phyloP scores from a whole-genome alignment of 2,113 vertebrate species.

The Zapornia atra region DNA sequence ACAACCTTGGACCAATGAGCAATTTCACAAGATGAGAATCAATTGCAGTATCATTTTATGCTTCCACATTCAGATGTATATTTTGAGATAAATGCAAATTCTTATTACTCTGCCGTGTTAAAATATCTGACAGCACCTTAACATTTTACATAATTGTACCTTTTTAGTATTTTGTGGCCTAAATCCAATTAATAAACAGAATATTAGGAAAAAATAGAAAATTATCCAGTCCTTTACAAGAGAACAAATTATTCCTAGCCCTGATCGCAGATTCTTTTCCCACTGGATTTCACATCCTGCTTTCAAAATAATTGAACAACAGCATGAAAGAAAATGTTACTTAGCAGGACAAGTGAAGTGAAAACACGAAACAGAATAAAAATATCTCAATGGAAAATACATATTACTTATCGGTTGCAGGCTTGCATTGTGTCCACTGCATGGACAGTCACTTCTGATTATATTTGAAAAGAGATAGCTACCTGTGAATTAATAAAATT shows the following conservation, averaged over 20 bases:
- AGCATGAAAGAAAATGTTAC: background rate
- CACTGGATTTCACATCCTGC: background rate
- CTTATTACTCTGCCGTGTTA: background rate
- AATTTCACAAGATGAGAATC: conserved; percentile 24
- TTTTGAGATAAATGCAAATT: conserved; percentile 13
- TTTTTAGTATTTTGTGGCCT: background rate
- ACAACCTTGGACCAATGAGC: background rate
- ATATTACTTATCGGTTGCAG: background rate
- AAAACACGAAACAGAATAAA: background rate
- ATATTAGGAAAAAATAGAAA: background rate
- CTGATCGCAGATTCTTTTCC: background rate
- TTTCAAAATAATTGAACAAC: conserved; percentile 4
- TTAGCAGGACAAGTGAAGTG: background rate
- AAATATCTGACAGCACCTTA: background rate
- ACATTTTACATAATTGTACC: background rate
- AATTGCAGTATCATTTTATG: conserved; percentile 10
- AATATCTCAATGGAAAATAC: background rate
- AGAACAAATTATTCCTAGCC: background rate
- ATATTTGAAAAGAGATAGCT: background rate
- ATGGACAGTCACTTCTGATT: background rate
- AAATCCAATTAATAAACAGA: background rate
- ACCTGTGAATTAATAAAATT: background rate
- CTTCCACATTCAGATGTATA: background rate
- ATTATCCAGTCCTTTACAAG: background rate
- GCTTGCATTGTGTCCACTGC: fast-evolving